These are phyloP conservation scores for Perithous albicinctus DNA, from an alignment of 2,888 invertebrate species.

Conservation along the genomic window DNA sequence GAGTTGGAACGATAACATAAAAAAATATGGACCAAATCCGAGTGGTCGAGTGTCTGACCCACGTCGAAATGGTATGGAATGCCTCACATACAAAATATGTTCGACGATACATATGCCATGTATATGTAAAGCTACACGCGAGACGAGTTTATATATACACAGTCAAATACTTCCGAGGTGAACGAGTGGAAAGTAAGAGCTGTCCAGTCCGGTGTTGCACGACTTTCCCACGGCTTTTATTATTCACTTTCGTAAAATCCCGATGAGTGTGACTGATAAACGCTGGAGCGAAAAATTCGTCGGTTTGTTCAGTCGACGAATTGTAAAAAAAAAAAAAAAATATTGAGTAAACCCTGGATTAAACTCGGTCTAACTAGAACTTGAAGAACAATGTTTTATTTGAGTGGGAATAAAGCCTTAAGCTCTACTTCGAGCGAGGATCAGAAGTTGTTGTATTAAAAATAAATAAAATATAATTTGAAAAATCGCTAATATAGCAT, in stretches of 20 bases:
- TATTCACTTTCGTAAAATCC: slow-evolving; percentile 29
- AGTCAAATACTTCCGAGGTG: slow-evolving; percentile 51
- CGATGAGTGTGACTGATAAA: slow-evolving; percentile 26
- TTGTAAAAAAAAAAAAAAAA: slow-evolving; percentile 1
- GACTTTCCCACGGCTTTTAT: slow-evolving; percentile 61
- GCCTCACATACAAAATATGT: no score
- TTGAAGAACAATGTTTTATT: background rate
- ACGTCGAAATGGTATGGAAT: no score
- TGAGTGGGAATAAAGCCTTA: background rate
- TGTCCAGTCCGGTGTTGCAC: slow-evolving; percentile 30
- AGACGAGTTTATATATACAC: slow-evolving; percentile 23
- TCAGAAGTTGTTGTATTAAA: background rate
- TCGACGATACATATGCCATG: no score
- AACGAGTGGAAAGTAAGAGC: slow-evolving; percentile 64
- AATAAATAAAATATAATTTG: background rate
- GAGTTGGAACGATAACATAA: no score
- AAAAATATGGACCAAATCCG: no score
- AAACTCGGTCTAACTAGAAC: background rate
- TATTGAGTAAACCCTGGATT: background rate
- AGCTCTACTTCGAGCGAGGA: background rate
- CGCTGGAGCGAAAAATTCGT: slow-evolving; percentile 12
- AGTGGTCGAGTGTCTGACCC: no score
- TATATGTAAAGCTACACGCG: slow-evolving; percentile 4
- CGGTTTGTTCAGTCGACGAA: background rate
- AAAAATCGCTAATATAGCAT: background rate